These are phyloP conservation scores for Leguminivora glycinivorella DNA, from an alignment of 1,140 invertebrate genomes.

Conservation along the genomic window DNA sequence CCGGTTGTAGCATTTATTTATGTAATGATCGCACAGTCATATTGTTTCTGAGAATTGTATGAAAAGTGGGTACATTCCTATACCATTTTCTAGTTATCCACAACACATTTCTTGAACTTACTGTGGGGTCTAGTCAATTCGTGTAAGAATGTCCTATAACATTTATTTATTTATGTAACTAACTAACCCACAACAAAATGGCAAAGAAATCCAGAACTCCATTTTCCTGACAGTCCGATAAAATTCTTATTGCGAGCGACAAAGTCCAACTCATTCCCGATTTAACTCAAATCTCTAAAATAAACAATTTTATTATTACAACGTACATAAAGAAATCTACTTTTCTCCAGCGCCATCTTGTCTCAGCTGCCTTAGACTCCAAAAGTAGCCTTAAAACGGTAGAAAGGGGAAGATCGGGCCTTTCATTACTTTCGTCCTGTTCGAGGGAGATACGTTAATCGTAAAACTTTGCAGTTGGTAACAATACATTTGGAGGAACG, in stretches of 20 bases:
- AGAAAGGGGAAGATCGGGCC: background rate
- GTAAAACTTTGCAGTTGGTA: slow-evolving; percentile 19
- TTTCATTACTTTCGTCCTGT: background rate
- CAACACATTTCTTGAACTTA: too few relatives aligned
- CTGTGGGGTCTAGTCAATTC: too few relatives aligned
- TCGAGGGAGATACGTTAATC: slow-evolving; percentile 27
- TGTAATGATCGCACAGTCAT: too few relatives aligned
- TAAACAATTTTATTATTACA: slow-evolving; percentile 29
- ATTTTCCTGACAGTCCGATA: background rate
- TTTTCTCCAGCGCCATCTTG: background rate
- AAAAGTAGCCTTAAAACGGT: background rate
- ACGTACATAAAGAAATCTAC: slow-evolving; percentile 26
- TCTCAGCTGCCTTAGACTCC: background rate
- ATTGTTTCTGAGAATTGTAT: too few relatives aligned
- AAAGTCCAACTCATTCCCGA: slow-evolving; percentile 16
- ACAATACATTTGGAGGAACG: slow-evolving; percentile 26
- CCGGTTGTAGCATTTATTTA: too few relatives aligned
- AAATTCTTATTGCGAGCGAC: background rate
- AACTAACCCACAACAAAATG: background rate
- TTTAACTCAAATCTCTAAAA: slow-evolving; percentile 28
- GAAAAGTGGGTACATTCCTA: too few relatives aligned
- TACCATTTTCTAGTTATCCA: too few relatives aligned
- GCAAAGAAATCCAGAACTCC: background rate
- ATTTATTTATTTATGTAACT: too few relatives aligned
- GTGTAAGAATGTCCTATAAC: too few relatives aligned